Evolutionary conservation across 2,888 invertebrate species (phyloP).

Genomic region (Pecten maximus): DNA sequence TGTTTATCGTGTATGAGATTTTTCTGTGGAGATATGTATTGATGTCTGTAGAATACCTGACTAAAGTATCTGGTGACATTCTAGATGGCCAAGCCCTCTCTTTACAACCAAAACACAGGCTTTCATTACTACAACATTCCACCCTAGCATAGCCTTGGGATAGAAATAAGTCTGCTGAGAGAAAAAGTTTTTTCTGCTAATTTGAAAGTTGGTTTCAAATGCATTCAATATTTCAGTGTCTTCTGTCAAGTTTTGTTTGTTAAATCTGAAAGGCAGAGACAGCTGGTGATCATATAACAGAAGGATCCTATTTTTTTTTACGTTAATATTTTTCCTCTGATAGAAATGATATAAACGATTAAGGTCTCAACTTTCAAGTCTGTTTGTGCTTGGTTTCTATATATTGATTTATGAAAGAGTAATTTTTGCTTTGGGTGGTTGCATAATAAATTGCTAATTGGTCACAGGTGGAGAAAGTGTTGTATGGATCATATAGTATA

Average conservation of each 20-base stretch:
- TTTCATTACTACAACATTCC: not conserved
- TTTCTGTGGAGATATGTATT: not conserved
- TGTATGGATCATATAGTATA: constrained; percentile 15
- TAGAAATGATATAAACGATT: constrained; percentile 28
- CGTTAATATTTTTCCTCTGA: not conserved
- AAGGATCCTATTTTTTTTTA: not conserved
- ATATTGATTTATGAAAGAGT: constrained; percentile 27
- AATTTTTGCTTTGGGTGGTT: constrained; percentile 13
- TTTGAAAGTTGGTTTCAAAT: constrained; percentile 24
- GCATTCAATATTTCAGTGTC: constrained; percentile 33
- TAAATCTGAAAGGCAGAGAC: not conserved
- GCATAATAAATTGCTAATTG: constrained; percentile 35
- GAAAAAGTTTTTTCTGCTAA: constrained; percentile 21
- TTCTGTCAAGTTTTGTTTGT: constrained; percentile 32
- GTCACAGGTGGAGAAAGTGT: constrained; percentile 35
- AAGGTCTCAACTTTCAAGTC: not conserved
- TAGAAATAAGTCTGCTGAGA: not conserved
- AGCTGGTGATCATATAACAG: constrained; percentile 10
- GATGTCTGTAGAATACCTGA: not conserved
- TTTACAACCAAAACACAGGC: not conserved
- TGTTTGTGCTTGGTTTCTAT: constrained; percentile 13
- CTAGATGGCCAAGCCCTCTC: not conserved
- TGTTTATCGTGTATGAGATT: not conserved
- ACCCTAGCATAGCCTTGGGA: not conserved
- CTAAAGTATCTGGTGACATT: not conserved